Evolutionary conservation across 1,140 invertebrate species (phyloP).

Genomic region (Nilaparvata lugens): DNA sequence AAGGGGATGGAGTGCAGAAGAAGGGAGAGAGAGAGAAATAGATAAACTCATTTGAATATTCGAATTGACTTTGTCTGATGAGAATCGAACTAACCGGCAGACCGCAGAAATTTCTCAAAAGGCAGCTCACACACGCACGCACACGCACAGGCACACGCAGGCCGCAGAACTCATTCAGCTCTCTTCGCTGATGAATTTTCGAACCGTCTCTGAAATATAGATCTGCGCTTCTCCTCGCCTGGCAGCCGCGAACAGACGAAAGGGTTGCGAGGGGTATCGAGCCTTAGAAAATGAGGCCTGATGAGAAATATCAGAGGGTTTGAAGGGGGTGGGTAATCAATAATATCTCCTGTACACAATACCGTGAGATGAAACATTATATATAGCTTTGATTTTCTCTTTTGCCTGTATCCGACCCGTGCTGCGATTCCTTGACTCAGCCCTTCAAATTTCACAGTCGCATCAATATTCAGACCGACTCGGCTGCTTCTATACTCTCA

Average conservation of each 20-base stretch:
- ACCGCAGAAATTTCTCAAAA: constrained; percentile 6
- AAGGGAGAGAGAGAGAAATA: constrained; percentile 32
- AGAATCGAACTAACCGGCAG: constrained; percentile 4
- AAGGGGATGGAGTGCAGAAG: constrained; percentile 1
- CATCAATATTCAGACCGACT: constrained; percentile 9
- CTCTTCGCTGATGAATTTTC: constrained; percentile 15
- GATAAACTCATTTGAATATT: constrained; percentile 28
- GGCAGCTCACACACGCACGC: neutral
- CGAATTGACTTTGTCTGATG: constrained; percentile 15
- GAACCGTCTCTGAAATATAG: constrained; percentile 16
- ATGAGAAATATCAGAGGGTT: constrained; percentile 20
- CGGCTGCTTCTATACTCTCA: neutral
- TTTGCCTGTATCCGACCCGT: constrained; percentile 13
- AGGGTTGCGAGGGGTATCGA: constrained; percentile 19
- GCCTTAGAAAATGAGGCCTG: constrained; percentile 21
- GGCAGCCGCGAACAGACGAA: neutral
- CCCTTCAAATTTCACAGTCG: constrained; percentile 5
- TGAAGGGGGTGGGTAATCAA: constrained; percentile 17
- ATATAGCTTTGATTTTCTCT: constrained; percentile 21
- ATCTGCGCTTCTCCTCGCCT: neutral
- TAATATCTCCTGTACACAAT: constrained; percentile 21
- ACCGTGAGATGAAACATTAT: constrained; percentile 22
- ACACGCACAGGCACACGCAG: neutral
- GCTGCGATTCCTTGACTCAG: constrained; percentile 7
- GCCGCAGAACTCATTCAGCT: constrained; percentile 6